phyloP scores from a whole-genome alignment of 64 coral and sea anemone species.

The Actinia equina region DNA sequence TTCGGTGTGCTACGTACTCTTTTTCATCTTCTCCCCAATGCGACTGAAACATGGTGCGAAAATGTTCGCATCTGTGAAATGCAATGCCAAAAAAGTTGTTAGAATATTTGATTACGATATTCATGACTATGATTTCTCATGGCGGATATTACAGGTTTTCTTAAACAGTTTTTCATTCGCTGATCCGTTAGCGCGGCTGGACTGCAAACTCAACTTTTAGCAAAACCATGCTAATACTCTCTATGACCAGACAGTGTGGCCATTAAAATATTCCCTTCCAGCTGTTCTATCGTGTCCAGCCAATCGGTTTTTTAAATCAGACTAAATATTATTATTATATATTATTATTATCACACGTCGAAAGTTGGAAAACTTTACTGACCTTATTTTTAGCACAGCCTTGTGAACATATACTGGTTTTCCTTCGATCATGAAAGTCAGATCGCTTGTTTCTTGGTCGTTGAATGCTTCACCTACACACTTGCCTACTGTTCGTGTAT shows the following conservation, averaged over 20 bases:
- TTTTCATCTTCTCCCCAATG: constrained; percentile 92
- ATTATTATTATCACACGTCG: too few species aligned
- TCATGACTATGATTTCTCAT: neutral
- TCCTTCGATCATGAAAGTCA: constrained; percentile 84
- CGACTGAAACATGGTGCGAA: constrained; percentile 87
- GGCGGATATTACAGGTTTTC: too few species aligned
- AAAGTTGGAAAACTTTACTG: neutral
- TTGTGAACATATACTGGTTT: constrained; percentile 84
- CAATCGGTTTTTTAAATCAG: too few species aligned
- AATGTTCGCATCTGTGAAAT: constrained; percentile 79
- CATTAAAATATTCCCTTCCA: too few species aligned
- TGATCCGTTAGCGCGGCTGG: too few species aligned
- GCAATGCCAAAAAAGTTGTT: neutral
- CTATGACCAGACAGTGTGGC: too few species aligned
- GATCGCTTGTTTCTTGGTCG: constrained; percentile 73
- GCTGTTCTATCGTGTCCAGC: too few species aligned
- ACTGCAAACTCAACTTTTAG: too few species aligned
- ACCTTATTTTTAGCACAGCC: constrained; percentile 85
- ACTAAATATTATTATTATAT: too few species aligned
- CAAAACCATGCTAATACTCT: too few species aligned
- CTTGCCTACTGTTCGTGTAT: constrained; percentile 23
- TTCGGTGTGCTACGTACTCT: constrained; percentile 47
- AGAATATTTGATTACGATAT: neutral
- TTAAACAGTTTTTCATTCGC: too few species aligned
- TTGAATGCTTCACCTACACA: constrained; percentile 42